phyloP scores from a whole-genome alignment of 2,797 vertebrate species.

The Sebastes itinus region DNA sequence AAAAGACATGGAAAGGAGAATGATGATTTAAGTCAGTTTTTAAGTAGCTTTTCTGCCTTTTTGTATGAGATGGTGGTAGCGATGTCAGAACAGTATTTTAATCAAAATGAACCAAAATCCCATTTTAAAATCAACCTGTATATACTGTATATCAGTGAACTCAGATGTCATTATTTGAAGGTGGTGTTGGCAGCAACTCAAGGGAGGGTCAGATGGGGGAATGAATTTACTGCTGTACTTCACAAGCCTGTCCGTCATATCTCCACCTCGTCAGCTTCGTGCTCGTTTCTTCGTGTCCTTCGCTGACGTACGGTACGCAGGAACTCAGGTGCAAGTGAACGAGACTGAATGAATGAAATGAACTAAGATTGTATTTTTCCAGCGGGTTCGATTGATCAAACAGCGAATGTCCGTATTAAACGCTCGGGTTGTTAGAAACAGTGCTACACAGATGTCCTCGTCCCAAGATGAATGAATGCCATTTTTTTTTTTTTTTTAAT shows the following conservation, averaged over 20 bases:
- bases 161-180: constrained; percentile 39
- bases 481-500: not conserved
- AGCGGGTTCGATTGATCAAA: constrained; percentile 27
- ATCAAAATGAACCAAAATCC: constrained; percentile 63
- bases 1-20: constrained; percentile 24
- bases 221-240: constrained; percentile 51
- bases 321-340: constrained; percentile 79
- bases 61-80: constrained; percentile 63
- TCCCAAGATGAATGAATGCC: constrained; percentile 39
- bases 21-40: constrained; percentile 54
- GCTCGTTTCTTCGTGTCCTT: constrained; percentile 51
- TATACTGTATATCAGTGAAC: constrained; percentile 20
- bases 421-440: constrained; percentile 15
- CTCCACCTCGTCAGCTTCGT: constrained; percentile 33
- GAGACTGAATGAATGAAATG: constrained; percentile 72
- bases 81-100: constrained; percentile 68
- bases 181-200: constrained; percentile 36
- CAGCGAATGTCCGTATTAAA: constrained; percentile 40
- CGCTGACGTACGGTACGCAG: constrained; percentile 55
- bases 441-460: constrained; percentile 20
- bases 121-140: constrained; percentile 52
- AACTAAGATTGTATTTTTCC: constrained; percentile 76
- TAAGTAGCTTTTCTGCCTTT: constrained; percentile 70
- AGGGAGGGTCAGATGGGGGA: constrained; percentile 12
- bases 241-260: constrained; percentile 36